Conservation (phyloP, 2,113 vertebrate species). For the Macquaria ambigua region DNA sequence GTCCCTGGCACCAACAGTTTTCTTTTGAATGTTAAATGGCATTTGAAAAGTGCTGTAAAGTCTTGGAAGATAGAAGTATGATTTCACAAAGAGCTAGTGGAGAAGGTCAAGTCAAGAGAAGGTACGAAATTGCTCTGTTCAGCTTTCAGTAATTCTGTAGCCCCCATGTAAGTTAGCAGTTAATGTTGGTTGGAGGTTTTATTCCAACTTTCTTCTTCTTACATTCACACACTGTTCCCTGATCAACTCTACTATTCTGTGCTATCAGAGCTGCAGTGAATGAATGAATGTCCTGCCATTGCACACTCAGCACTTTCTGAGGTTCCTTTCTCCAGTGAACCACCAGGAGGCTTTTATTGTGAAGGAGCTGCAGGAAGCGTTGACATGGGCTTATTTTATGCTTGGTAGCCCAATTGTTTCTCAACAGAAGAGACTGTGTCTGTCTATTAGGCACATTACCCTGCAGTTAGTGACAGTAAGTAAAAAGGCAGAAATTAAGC, state of each 20-base stretch:
- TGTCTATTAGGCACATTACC: background rate
- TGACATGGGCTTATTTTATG: background rate
- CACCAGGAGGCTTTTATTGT: conserved; percentile 20
- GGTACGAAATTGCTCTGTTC: background rate
- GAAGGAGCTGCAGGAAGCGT: conserved; percentile 14
- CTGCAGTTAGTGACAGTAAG: background rate
- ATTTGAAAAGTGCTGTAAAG: too few relatives aligned
- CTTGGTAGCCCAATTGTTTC: background rate
- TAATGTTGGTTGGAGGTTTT: background rate
- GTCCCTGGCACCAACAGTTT: background rate
- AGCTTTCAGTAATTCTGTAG: background rate
- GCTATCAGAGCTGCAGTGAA: background rate
- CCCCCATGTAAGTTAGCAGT: background rate
- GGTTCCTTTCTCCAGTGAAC: background rate
- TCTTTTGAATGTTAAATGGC: too few relatives aligned
- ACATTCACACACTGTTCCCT: background rate
- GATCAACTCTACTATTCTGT: background rate
- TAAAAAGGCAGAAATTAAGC: background rate
- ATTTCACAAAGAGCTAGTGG: too few relatives aligned
- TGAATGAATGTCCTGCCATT: background rate
- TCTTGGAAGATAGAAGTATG: too few relatives aligned
- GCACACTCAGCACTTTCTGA: background rate
- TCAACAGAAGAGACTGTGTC: background rate
- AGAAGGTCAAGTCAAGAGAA: background rate
- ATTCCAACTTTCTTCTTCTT: background rate